Evolutionary conservation across 2,888 invertebrate species (phyloP), one percentile per base, ranked within the genome.

Genomic region (Tortrix viridana): DNA sequence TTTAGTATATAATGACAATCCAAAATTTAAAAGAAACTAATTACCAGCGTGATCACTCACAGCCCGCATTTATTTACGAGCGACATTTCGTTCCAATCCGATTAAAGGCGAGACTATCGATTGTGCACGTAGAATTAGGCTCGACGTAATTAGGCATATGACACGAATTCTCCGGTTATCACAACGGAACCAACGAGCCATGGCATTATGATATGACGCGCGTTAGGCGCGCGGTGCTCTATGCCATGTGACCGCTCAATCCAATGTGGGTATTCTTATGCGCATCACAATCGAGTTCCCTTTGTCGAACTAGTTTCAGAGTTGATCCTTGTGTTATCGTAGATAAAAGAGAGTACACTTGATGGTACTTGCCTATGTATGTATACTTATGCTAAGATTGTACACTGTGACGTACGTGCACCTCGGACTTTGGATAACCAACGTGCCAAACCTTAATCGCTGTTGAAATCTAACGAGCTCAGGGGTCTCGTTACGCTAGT

Each of bases 141-240:
- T 79, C 77, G 77, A 82, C 83, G 87, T 88, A 90, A 91, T 91
- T 89, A 90, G 81, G 84, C 89, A 89, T 89, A 87, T 89, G 90
- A 91, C 91, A 89, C 78, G 82, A 89, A 89, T 88, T 85, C 83
- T 84, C 79, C 85, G 87, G 81, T 74, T 80, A 85, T 85, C 87
- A 86, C 85, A 88, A 89, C 83, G 89, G 85, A 86, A 85, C 86
- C 82, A 89, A 91, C 88, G 81, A 86, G 82, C 76, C 91, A 86
- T 91, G 81, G 84, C 84, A 89, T 90, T 81, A 84, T 85, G 85
- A 87, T 88, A 90, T 87, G 88, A 82, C 80, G 89, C 85, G 80
- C 81, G 75, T 84, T 87, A 81, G 84, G 82, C 74, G 84, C 87
- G 88, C 70, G 71, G 80, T 79, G 80, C 77, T 81, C 77, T 82